Percentiles rank a stretch among this genome's conserved stretches.
Conservation (phyloP, 64 coral and sea anemone species). For the Acropora tenuis region DNA sequence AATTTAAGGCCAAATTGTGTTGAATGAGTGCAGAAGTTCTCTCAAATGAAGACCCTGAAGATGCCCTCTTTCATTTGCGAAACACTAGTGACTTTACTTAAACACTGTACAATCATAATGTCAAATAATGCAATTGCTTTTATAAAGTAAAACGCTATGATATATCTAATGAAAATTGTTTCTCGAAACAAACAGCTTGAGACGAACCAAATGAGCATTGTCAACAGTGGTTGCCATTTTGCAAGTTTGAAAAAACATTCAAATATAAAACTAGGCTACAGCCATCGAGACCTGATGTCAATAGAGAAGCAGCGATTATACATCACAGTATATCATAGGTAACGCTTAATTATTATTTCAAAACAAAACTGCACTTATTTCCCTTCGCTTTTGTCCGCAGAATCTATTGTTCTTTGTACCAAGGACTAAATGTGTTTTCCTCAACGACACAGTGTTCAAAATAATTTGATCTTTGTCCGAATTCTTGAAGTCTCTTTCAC, state of each 20-base stretch:
- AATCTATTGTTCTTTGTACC: background rate
- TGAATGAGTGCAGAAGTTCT: no score
- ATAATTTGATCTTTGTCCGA: background rate
- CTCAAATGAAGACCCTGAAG: no score
- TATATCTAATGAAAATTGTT: no score
- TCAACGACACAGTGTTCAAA: background rate
- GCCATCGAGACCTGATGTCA: background rate
- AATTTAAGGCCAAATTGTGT: no score
- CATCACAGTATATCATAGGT: no score
- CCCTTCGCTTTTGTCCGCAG: background rate
- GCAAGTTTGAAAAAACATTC: background rate
- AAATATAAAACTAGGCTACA: background rate
- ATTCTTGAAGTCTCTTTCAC: background rate
- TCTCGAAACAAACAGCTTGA: background rate
- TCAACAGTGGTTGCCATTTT: background rate
- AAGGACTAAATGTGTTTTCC: background rate
- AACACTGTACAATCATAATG: no score
- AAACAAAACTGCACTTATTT: background rate
- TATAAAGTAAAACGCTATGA: no score
- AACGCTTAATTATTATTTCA: background rate
- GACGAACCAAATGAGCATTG: background rate
- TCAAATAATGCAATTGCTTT: no score
- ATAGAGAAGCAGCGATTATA: background rate
- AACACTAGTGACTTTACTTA: no score
- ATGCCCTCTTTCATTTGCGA: no score